These are phyloP conservation scores for Oreochromis spilurus DNA, from an alignment of 2,113 vertebrate genomes.

Conservation along the genomic window DNA sequence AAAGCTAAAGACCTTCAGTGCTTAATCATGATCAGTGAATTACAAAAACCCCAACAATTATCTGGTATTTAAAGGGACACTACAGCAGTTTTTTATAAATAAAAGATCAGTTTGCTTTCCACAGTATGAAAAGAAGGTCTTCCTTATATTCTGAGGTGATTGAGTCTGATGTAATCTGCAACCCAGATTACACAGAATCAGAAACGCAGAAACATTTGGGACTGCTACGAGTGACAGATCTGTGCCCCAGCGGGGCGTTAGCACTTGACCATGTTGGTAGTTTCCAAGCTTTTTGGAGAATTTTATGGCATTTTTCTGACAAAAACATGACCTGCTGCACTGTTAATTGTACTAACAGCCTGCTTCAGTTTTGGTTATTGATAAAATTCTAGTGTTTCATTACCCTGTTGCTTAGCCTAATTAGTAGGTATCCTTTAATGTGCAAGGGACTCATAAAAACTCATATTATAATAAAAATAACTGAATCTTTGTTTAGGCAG, in stretches of 20 bases:
- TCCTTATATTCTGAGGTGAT: neutral
- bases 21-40: neutral
- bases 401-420: neutral
- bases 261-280: neutral
- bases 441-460: neutral
- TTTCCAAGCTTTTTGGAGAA: neutral
- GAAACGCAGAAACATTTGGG: neutral
- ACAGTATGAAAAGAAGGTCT: neutral
- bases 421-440: neutral
- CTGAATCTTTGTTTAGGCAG: neutral
- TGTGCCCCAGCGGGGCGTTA: neutral
- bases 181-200: neutral
- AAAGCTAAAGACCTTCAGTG: neutral
- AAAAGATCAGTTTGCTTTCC: neutral
- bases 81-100: neutral
- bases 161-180: neutral
- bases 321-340: neutral
- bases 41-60: fast-evolving
- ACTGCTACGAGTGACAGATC: neutral
- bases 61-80: neutral
- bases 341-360: neutral
- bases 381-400: neutral
- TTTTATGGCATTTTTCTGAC: neutral
- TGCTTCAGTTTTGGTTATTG: neutral
- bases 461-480: neutral